A percentile compares a stretch with the other conserved stretches of the same genome.
Evolutionary conservation across 2,888 invertebrate genomes (phyloP).

Genomic region (Xestia xanthographa): DNA sequence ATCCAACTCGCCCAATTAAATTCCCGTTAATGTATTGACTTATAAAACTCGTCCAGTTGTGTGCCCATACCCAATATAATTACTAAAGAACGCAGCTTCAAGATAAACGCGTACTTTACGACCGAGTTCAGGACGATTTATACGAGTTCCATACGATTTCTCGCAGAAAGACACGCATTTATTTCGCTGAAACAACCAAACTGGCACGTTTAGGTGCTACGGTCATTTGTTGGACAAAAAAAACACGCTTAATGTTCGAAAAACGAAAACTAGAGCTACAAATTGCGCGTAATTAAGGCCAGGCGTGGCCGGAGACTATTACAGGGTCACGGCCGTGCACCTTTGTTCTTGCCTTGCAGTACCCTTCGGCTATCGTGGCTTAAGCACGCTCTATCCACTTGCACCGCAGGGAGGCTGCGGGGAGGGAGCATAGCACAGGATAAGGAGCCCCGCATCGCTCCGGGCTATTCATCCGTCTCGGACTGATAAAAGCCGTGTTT

Average conservation of each 20-base stretch:
- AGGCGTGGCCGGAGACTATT: slow-evolving; percentile 60
- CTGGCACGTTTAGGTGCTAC: slow-evolving; percentile 21
- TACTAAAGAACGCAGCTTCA: slow-evolving; percentile 39
- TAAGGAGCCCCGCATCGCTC: slow-evolving; percentile 73
- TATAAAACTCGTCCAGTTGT: slow-evolving; percentile 60
- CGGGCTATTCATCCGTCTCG: slow-evolving; percentile 76
- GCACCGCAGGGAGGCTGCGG: slow-evolving; percentile 55
- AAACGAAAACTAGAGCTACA: slow-evolving; percentile 59
- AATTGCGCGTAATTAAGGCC: slow-evolving; percentile 68
- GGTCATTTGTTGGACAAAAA: slow-evolving; percentile 32
- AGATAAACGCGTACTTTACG: slow-evolving; percentile 57
- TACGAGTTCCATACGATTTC: slow-evolving; percentile 34
- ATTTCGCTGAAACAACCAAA: slow-evolving; percentile 32
- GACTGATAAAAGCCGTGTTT: slow-evolving; percentile 78
- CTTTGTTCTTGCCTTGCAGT: slow-evolving; percentile 69
- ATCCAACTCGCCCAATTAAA: slow-evolving; percentile 50
- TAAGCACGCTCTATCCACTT: slow-evolving; percentile 71
- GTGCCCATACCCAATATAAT: slow-evolving; percentile 46
- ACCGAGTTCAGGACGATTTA: slow-evolving; percentile 47
- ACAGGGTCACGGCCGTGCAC: slow-evolving; percentile 72
- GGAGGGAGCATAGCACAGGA: slow-evolving; percentile 60
- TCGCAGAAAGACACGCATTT: slow-evolving; percentile 31
- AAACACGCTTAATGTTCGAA: slow-evolving; percentile 46
- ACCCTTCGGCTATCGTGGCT: slow-evolving; percentile 72
- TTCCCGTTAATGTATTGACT: slow-evolving; percentile 56